Evolutionary conservation across 2,797 vertebrate species (phyloP).

Genomic region (Enteromius unitaeniatus): DNA sequence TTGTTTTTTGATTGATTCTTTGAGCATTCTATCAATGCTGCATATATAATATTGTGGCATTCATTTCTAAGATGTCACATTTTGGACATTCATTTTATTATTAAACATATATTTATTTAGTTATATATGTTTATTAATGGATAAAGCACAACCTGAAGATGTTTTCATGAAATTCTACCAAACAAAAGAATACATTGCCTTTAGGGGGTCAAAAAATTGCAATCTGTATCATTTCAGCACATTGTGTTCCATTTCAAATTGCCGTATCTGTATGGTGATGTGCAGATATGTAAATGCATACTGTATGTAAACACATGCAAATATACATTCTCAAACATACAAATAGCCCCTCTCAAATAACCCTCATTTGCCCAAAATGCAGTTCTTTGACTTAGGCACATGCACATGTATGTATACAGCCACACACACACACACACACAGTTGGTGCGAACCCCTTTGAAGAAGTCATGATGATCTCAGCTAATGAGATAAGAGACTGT

Average conservation of each 20-base stretch:
- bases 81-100: constrained; percentile 32
- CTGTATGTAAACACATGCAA: background rate
- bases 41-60: constrained; percentile 37
- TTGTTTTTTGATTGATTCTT: background rate
- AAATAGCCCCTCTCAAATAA: background rate
- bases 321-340: background rate
- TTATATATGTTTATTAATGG: background rate
- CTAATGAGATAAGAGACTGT: constrained; percentile 60
- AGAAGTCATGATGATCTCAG: constrained; percentile 50
- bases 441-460: constrained; percentile 29
- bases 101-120: background rate
- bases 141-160: background rate
- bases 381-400: background rate
- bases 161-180: background rate
- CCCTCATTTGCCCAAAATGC: constrained; percentile 2
- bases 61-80: constrained; percentile 38
- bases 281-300: background rate
- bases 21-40: constrained; percentile 33
- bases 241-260: background rate
- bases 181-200: background rate
- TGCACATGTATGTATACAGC: background rate
- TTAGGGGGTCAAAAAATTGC: background rate
- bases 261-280: background rate
- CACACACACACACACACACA: constrained; percentile 19
- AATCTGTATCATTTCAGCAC: background rate